Base-by-base conservation (phyloP, 2,888 invertebrate genomes). In the Sinhomidia bicolor region DNA sequence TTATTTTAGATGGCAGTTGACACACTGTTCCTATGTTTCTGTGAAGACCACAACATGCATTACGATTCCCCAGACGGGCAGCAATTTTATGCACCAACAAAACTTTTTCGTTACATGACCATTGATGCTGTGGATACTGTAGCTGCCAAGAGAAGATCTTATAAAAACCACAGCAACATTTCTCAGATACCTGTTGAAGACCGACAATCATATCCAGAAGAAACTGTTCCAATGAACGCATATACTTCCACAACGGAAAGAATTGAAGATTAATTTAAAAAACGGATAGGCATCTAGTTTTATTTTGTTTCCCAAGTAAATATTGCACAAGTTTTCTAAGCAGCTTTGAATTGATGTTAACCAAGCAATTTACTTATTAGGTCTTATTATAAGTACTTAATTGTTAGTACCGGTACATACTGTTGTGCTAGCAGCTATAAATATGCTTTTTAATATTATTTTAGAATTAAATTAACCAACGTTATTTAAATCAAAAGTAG, bases 1-100 rank as follows among this genome's bases (percentile, higher is more conserved):
- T 90, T 94, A 94, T 54, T 93, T 36, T 14, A 98, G 98, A 98
- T 98, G 96, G 97, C 98, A 10, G 96, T 99, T 7, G 98, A 99
- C 93, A 98, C 99, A 0, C 94, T 99, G 82, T 97, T 99, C 94
- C 94, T 99, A 90, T 99, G 99, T 93, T 97, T 98, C 93, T 98
- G 98, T 93, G 98, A 98, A 93, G 98, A 98, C 93, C 96, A 96
- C 94, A 96, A 97, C 88, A 95, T 96, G 93, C 97, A 98, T 93
- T 41, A 29, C 9, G 96, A 96, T 92, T 94, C 94, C 9, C 87
- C 89, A 0, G 90, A 91, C 41, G 91, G 90, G 6, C 90, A 90
- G 74, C 81, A 88, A 76, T 91, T 87, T 51, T 91, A 90, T 41
- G 90, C 92, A 12, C 90, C 92, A 12, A 23, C 80, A 12, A 74